Percentiles rank a stretch among this genome's conserved stretches.
These are phyloP conservation scores for Rhodinocichla rosea DNA, from an alignment of 2,113 vertebrate species.

Conservation along the genomic window DNA sequence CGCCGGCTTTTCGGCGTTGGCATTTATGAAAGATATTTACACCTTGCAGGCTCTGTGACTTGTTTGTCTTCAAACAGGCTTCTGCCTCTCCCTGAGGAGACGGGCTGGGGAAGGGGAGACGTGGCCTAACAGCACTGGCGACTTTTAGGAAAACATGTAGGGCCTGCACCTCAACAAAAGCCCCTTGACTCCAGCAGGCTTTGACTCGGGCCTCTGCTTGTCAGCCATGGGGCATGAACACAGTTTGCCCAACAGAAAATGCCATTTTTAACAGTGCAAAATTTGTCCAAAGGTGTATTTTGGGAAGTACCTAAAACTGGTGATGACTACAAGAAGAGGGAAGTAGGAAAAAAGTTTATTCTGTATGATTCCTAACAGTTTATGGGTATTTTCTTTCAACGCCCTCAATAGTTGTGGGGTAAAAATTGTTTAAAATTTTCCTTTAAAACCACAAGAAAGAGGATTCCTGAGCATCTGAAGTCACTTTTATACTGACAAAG, in stretches of 20 bases:
- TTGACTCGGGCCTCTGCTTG: not conserved
- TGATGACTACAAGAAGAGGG: not conserved
- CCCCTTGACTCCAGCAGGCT: not conserved
- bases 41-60: not conserved
- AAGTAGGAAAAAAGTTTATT: not conserved
- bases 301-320: not conserved
- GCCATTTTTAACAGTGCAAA: not conserved
- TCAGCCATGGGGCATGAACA: not conserved
- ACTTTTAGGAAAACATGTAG: not conserved
- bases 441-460: not conserved
- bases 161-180: not conserved
- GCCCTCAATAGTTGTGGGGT: not conserved
- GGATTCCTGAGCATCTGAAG: not conserved
- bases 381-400: not conserved
- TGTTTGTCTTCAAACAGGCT: slow-evolving; percentile 33
- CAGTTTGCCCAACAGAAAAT: not conserved
- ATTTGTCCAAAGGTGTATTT: not conserved
- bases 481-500: not conserved
- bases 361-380: not conserved
- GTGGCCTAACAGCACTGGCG: not conserved
- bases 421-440: not conserved
- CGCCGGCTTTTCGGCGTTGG: not conserved
- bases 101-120: not conserved
- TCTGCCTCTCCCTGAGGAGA: not conserved
- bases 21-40: slow-evolving; percentile 28